These are phyloP conservation scores for Stegodyphus dumicola DNA, from an alignment of 1,140 invertebrate species.

Conservation along the genomic window DNA sequence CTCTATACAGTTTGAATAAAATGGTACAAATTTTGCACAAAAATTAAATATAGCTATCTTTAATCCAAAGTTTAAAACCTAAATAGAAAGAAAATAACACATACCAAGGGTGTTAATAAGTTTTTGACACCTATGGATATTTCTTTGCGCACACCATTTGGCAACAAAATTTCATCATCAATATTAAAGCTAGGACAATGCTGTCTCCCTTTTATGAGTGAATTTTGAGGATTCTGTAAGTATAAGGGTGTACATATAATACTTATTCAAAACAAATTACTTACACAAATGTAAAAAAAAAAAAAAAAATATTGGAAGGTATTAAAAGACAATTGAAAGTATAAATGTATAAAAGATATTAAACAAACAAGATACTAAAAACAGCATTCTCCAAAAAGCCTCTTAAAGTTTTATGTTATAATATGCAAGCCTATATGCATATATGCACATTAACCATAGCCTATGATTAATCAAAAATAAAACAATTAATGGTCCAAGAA, in stretches of 20 bases:
- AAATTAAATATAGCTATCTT: background rate
- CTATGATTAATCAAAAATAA: too few species aligned
- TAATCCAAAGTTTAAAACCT: background rate
- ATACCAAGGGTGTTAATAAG: constrained; percentile 75
- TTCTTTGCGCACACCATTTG: constrained; percentile 89
- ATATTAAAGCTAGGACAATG: constrained; percentile 64
- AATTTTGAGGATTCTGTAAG: constrained; percentile 75
- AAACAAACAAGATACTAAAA: too few species aligned
- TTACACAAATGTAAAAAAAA: background rate
- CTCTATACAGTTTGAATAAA: background rate
- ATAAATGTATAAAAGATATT: too few species aligned
- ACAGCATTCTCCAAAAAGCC: too few species aligned
- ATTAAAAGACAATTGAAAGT: too few species aligned
- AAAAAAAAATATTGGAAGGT: background rate
- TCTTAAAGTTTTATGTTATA: too few species aligned
- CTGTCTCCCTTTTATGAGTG: constrained; percentile 63
- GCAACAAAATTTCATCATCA: constrained; percentile 78
- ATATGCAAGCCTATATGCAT: too few species aligned
- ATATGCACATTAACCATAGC: too few species aligned
- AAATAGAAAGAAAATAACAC: background rate
- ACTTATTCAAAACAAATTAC: background rate
- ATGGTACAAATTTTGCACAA: background rate
- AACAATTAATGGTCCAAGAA: too few species aligned
- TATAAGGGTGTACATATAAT: background rate
- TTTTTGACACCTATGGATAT: constrained; percentile 90